phyloP scores from a whole-genome alignment of 2,888 invertebrate genomes.

The Ceriagrion tenellum region DNA sequence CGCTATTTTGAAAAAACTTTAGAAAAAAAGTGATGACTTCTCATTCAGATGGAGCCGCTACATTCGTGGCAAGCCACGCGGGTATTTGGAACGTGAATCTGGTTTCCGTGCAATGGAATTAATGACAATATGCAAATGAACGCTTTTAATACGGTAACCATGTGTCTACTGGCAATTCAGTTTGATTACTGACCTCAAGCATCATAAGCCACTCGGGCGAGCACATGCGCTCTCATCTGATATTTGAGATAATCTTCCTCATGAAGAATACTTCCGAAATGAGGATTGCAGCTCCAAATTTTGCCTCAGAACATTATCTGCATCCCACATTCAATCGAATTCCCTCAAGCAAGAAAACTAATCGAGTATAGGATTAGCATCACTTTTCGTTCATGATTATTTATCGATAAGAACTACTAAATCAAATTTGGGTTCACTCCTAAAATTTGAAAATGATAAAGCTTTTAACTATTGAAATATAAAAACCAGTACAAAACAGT shows the following conservation, averaged over 20 bases:
- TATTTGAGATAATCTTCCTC: background rate
- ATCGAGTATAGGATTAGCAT: background rate
- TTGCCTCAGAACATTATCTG: background rate
- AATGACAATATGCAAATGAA: background rate
- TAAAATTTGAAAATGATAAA: too few relatives aligned
- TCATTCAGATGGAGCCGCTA: background rate
- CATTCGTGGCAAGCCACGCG: background rate
- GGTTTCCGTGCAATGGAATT: background rate
- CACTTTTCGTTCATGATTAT: too few relatives aligned
- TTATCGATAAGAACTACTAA: too few relatives aligned
- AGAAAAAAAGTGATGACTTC: too few relatives aligned
- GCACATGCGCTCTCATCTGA: background rate
- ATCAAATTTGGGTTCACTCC: too few relatives aligned
- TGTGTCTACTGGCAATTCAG: background rate
- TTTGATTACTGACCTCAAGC: background rate
- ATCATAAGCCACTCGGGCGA: background rate
- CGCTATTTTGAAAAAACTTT: too few relatives aligned
- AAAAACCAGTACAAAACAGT: too few relatives aligned
- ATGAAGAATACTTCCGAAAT: background rate
- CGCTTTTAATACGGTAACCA: background rate
- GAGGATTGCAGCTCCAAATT: background rate
- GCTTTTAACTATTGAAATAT: too few relatives aligned
- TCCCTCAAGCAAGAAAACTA: background rate
- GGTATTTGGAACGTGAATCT: background rate
- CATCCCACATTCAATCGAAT: background rate